These are phyloP conservation scores for Todus mexicanus DNA, from an alignment of 2,797 vertebrate species.

Conservation along the genomic window DNA sequence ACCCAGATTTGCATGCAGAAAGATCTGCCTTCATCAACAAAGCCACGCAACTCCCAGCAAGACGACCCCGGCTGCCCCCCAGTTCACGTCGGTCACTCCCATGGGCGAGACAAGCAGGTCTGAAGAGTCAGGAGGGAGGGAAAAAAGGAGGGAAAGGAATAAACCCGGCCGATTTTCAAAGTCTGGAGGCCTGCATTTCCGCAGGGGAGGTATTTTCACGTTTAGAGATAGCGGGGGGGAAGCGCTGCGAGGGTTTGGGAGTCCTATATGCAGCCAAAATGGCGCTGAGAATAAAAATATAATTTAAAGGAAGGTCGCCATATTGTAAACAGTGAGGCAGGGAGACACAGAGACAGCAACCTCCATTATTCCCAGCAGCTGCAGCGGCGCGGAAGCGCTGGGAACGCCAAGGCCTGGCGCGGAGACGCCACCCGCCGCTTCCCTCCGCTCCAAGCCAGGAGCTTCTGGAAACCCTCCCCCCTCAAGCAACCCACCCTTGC, in stretches of 20 bases:
- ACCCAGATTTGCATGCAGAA: constrained; percentile 20
- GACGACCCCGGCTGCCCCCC: neutral
- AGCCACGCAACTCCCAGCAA: neutral
- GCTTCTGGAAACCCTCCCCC: neutral
- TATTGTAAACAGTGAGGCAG: constrained; percentile 88
- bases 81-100: neutral
- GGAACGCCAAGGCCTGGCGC: constrained; percentile 33
- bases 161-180: constrained; percentile 14
- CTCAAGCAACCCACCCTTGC: neutral
- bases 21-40: constrained; percentile 26
- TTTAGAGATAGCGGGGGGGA: neutral
- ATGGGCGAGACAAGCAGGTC: neutral
- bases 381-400: constrained; percentile 61
- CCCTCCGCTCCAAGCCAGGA: neutral
- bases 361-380: constrained; percentile 73
- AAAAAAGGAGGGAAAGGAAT: constrained; percentile 60
- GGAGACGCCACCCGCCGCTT: neutral
- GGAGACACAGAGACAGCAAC: constrained; percentile 70
- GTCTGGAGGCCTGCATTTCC: constrained; percentile 9
- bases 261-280: constrained; percentile 83
- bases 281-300: constrained; percentile 85
- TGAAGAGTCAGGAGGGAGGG: constrained; percentile 15
- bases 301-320: constrained; percentile 89
- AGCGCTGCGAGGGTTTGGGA: constrained; percentile 40
- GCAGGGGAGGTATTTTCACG: neutral